Base-by-base conservation (phyloP, 2,888 invertebrate genomes). In the Endomychus coccineus region DNA sequence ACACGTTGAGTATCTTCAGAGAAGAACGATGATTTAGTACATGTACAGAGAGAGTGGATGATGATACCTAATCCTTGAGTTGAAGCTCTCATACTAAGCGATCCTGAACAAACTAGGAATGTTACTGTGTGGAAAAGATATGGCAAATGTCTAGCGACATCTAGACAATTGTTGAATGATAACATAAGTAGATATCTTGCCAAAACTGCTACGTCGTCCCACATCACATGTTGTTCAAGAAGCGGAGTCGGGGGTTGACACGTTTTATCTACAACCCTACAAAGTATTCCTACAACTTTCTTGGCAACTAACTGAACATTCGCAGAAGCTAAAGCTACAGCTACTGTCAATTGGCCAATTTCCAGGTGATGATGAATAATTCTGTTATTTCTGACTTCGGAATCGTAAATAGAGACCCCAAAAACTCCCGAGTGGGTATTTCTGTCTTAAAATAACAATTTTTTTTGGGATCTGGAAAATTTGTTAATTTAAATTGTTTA, bases 1-100 rank as follows among this genome's bases (percentile, higher is more conserved):
- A 95, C 85, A 37, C 92, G 77, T 52, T 90, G 85, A 0, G 94
- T 90, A 55, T 95, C 92, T 73, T 95, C 96, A 72, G 85, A 81
- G 60, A 85, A 85, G 9, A 83, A 81, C 1, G 92, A 94, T n/a
- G n/a, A n/a, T 57, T 90, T 87, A 23, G 88, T 89, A 66, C 96
- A 96, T 34, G 96, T 97, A 66, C 96, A 96, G 34, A 97, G 73
- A 12, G 96, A 96, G 68, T 97, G 97, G 57, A 97, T 95, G 49
- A 96, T 91, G 62, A 97, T 94, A 49, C 97, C 95, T 30, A 97
- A 76, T 2, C 97, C 96, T 64, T 97, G 96, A 0, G 92, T 95
- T 6, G 95, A 92, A 12, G 96, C 96, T 40, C 96, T 73, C 83
- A 97, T 89, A 36, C 91, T 91, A 21, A 96, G 74, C 1, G 94